These are phyloP conservation scores for Chaunax sp. DNA, from an alignment of 2,797 vertebrate species.

Conservation along the genomic window DNA sequence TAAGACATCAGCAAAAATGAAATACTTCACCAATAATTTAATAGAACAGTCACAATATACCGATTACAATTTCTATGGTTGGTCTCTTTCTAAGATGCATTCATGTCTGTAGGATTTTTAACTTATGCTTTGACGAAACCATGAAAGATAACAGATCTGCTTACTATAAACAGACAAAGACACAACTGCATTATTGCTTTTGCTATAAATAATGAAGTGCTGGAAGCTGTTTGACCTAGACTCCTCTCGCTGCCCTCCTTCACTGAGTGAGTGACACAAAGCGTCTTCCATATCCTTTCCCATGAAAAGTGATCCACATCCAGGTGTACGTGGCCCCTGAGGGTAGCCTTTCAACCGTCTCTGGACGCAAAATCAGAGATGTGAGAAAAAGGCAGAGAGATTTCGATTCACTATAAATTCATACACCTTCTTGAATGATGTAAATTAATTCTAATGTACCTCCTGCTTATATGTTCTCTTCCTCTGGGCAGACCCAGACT, in stretches of 20 bases:
- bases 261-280: conserved; percentile 46
- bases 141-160: conserved; percentile 41
- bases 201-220: conserved; percentile 63
- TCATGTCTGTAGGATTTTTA: conserved; percentile 28
- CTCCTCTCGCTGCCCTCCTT: conserved; percentile 4
- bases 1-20: too few species aligned
- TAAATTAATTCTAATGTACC: conserved; percentile 24
- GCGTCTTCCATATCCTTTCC: conserved; percentile 18
- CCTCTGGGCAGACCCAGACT: conserved; percentile 37
- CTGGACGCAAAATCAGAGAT: conserved; percentile 29
- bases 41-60: too few species aligned
- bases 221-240: conserved; percentile 50
- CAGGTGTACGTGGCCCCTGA: conserved; percentile 17
- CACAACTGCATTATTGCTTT: conserved; percentile 57
- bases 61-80: too few species aligned
- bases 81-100: conserved; percentile 26
- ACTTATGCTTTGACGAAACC: conserved; percentile 50
- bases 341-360: conserved; percentile 43
- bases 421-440: conserved; percentile 16
- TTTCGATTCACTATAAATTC: conserved; percentile 49
- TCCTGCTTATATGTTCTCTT: conserved; percentile 30
- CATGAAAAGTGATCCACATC: conserved; percentile 2
- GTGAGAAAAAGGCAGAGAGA: conserved; percentile 38
- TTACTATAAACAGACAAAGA: conserved; percentile 56
- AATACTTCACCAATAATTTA: too few species aligned